These are phyloP conservation scores for Serranus cabrilla DNA, from an alignment of 2,797 vertebrate genomes.

Conservation along the genomic window DNA sequence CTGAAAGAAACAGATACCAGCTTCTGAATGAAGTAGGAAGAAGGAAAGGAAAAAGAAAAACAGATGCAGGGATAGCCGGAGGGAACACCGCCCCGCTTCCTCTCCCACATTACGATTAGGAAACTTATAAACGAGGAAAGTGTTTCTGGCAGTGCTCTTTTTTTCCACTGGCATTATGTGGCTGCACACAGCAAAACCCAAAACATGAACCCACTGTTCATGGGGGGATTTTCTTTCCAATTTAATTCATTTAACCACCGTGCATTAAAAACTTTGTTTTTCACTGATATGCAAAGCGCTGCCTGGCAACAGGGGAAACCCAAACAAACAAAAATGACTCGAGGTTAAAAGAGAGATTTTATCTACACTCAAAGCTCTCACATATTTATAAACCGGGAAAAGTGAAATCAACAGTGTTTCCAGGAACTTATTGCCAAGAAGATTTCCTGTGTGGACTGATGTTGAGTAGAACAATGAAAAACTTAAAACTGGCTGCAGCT, in stretches of 20 bases:
- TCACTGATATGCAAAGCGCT: neutral
- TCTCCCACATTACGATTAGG: constrained; percentile 27
- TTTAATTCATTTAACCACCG: neutral
- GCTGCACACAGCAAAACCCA: neutral
- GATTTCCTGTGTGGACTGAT: constrained; percentile 14
- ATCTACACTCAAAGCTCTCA: neutral
- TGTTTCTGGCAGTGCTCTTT: constrained; percentile 26
- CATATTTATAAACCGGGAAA: constrained; percentile 4
- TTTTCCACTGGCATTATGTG: constrained; percentile 25
- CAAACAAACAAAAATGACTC: constrained; percentile 6
- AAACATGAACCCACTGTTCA: neutral
- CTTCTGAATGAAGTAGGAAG: neutral
- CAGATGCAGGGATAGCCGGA: constrained; percentile 23
- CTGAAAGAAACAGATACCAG: constrained; percentile 9
- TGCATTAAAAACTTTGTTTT: neutral
- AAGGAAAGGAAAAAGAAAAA: constrained; percentile 17
- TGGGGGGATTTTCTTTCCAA: neutral
- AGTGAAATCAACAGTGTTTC: neutral
- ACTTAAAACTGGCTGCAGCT: neutral
- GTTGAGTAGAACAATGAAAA: constrained; percentile 12
- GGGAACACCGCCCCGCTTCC: constrained; percentile 30
- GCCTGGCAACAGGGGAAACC: neutral
- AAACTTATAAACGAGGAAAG: constrained; percentile 28
- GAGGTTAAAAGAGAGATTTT: neutral
- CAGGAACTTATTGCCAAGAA: neutral